Conservation (phyloP, 2,888 invertebrate species). For the Hydraecia micacea region DNA sequence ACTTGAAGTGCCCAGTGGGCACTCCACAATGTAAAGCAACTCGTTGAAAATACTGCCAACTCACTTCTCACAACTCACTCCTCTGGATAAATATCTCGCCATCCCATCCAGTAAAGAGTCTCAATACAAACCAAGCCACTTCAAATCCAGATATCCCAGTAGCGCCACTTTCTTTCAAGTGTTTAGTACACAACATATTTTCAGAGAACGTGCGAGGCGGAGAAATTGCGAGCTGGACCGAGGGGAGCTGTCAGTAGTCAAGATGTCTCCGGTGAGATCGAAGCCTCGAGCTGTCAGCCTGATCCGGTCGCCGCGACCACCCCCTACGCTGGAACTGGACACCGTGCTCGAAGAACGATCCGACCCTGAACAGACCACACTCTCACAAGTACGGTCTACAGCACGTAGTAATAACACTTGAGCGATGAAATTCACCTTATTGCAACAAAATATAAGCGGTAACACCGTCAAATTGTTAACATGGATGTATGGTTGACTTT, state of each 20-base stretch:
- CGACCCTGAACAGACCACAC: constrained; percentile 93
- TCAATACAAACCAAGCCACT: constrained; percentile 14
- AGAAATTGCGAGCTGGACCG: constrained; percentile 95
- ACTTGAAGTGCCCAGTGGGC: constrained; percentile 1
- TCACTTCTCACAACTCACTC: constrained; percentile 2
- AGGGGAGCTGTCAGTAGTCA: constrained; percentile 95
- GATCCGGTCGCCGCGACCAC: constrained; percentile 92
- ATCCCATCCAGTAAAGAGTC: constrained; percentile 3
- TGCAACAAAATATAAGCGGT: background rate
- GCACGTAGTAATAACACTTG: background rate
- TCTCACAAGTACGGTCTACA: constrained; percentile 84
- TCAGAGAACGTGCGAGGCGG: constrained; percentile 94
- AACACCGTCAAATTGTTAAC: background rate
- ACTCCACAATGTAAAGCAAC: constrained; percentile 30
- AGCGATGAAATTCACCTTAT: background rate
- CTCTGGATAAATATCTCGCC: constrained; percentile 2
- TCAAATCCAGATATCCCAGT: background rate
- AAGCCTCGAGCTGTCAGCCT: constrained; percentile 84
- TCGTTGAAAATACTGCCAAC: constrained; percentile 18
- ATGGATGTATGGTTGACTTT: background rate
- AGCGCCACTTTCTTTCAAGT: constrained; percentile 21
- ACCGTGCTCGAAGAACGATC: constrained; percentile 96
- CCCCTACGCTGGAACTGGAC: constrained; percentile 94
- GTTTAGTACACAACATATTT: constrained; percentile 25
- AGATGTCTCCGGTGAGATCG: constrained; percentile 88